A percentile compares a stretch with the other conserved stretches of the same genome.
Evolutionary conservation across 2,113 vertebrate species (phyloP).

Genomic region (Caranx ignobilis): DNA sequence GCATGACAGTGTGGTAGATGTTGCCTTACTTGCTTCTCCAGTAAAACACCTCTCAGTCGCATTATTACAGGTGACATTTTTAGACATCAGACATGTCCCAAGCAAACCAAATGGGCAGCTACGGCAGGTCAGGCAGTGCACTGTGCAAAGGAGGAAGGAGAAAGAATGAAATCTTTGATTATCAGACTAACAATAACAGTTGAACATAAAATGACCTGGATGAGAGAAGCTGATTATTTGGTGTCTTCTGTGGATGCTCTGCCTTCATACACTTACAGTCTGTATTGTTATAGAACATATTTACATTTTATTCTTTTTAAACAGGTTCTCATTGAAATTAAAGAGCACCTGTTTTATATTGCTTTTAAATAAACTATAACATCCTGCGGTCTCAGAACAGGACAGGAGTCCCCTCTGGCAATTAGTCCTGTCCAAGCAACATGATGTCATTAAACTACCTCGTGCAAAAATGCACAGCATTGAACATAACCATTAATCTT

Average conservation of each 20-base stretch:
- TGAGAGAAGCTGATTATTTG: too few species aligned
- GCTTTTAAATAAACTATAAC: background rate
- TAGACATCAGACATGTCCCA: slow-evolving; percentile 20
- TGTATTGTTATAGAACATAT: too few species aligned
- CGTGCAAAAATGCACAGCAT: background rate
- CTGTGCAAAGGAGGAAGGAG: slow-evolving; percentile 40
- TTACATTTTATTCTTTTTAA: too few species aligned
- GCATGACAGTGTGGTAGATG: background rate
- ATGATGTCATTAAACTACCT: slow-evolving; percentile 11
- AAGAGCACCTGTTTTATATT: too few species aligned
- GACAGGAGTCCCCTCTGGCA: background rate
- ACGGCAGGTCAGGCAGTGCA: slow-evolving; percentile 51
- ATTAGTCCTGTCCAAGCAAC: background rate
- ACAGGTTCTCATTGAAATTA: too few species aligned
- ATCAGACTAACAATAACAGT: background rate
- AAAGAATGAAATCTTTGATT: background rate
- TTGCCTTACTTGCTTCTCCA: slow-evolving; percentile 61
- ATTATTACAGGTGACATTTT: slow-evolving; percentile 27
- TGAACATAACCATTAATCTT: background rate
- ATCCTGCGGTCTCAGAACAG: background rate
- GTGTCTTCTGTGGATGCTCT: too few species aligned
- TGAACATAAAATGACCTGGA: too few species aligned
- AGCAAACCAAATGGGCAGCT: slow-evolving; percentile 31
- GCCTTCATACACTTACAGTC: too few species aligned
- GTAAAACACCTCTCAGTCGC: slow-evolving; percentile 49